phyloP scores from a whole-genome alignment of 35 echinoderm and acorn worm genomes.

The Hemicentrotus pulcherrimus region DNA sequence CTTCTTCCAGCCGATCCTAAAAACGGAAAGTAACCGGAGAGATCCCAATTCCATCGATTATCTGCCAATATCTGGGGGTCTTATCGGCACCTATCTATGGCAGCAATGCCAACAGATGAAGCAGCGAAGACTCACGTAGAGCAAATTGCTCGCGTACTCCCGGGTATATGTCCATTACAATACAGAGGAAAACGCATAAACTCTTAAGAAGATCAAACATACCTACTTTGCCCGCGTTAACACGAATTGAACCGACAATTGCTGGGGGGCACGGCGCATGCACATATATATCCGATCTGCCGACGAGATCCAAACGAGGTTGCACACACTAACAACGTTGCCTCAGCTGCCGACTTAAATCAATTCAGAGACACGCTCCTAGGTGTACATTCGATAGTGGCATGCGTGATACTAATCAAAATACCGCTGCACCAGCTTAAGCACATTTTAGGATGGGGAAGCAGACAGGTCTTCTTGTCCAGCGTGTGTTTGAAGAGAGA shows the following conservation, averaged over 20 bases:
- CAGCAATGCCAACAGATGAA: slow-evolving; percentile 10
- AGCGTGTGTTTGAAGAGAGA: not conserved
- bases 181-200: not conserved
- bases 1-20: not conserved
- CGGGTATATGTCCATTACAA: not conserved
- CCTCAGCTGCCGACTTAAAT: slow-evolving; percentile 3
- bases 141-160: not conserved
- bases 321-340: slow-evolving; percentile 26
- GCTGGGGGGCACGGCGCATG: slow-evolving; percentile 3
- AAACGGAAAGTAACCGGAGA: not conserved
- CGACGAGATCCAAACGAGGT: not conserved
- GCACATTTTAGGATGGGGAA: slow-evolving; percentile 18
- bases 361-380: slow-evolving; percentile 25
- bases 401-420: slow-evolving; percentile 41
- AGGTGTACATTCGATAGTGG: slow-evolving; percentile 28
- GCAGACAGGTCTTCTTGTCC: not conserved
- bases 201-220: slow-evolving; percentile 18
- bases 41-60: not conserved
- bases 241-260: slow-evolving; percentile 17
- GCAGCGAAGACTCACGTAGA: not conserved
- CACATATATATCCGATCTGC: slow-evolving; percentile 17
- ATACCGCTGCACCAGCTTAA: slow-evolving; percentile 7
- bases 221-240: not conserved
- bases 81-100: slow-evolving; percentile 10
- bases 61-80: not conserved